A percentile compares a stretch with the other conserved stretches of the same genome.
These are phyloP conservation scores for Xiphias gladius DNA, from an alignment of 2,113 vertebrate genomes.

Conservation along the genomic window DNA sequence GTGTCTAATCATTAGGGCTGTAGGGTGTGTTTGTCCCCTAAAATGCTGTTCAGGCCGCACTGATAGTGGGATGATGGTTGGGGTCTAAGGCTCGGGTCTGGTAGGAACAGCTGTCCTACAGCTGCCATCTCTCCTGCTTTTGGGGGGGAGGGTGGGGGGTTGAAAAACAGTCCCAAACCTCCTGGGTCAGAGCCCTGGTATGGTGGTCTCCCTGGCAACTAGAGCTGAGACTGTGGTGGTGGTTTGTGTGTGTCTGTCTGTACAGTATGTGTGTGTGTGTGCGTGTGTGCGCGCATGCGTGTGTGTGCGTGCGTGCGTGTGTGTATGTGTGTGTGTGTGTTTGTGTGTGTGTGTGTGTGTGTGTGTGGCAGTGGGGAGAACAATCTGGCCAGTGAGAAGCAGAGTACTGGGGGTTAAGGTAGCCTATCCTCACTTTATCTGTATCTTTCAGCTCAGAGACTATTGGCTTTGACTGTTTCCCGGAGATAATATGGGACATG, in stretches of 20 bases:
- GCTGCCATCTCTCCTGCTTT: slow-evolving; percentile 91
- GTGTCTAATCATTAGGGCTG: slow-evolving; percentile 57
- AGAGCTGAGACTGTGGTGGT: slow-evolving; percentile 79
- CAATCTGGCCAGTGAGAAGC: slow-evolving; percentile 87
- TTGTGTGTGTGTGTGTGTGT: slow-evolving; percentile 21
- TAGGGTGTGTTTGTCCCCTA: slow-evolving; percentile 66
- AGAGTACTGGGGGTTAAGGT: slow-evolving; percentile 55
- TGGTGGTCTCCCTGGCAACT: slow-evolving; percentile 95
- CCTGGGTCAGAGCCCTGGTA: slow-evolving; percentile 94
- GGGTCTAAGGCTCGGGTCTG: slow-evolving; percentile 73
- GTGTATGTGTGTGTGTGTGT: slow-evolving; percentile 36
- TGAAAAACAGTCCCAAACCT: slow-evolving; percentile 88
- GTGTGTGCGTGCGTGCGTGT: slow-evolving; percentile 40
- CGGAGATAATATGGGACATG: neutral
- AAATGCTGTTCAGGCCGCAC: slow-evolving; percentile 53
- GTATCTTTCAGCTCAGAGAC: slow-evolving; percentile 28
- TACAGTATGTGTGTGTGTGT: slow-evolving; percentile 27
- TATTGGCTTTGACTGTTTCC: slow-evolving; percentile 3
- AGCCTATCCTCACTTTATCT: slow-evolving; percentile 53
- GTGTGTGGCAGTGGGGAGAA: slow-evolving; percentile 78
- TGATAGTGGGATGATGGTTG: slow-evolving; percentile 62
- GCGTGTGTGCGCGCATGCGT: slow-evolving; percentile 28
- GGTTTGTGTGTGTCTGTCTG: slow-evolving; percentile 37
- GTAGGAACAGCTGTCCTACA: slow-evolving; percentile 93
- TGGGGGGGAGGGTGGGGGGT: slow-evolving; percentile 76